phyloP scores from a whole-genome alignment of 2,888 invertebrate genomes.

The Melipona beecheii region DNA sequence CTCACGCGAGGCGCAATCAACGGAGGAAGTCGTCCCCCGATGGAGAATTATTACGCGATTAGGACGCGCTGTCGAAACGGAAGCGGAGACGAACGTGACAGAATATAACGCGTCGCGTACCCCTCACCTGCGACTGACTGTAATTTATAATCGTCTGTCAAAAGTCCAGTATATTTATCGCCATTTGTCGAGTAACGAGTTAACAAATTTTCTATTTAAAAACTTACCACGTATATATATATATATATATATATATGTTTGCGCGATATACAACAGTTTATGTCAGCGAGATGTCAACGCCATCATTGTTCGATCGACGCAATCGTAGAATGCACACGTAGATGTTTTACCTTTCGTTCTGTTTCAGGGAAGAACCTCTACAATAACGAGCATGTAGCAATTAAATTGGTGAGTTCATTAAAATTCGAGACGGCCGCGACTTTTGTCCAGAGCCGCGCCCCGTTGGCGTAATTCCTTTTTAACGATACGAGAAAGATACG shows the following conservation, averaged over 20 bases:
- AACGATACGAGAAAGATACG: neutral
- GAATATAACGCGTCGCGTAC: neutral
- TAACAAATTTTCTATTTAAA: constrained; percentile 18
- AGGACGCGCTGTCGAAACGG: constrained; percentile 8
- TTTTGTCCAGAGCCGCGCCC: neutral
- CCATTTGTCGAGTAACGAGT: neutral
- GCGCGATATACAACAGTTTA: neutral
- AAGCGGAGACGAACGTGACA: constrained; percentile 1
- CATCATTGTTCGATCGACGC: neutral
- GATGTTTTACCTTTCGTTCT: constrained; percentile 77
- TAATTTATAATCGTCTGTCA: neutral
- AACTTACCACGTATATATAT: constrained; percentile 14
- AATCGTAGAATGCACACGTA: constrained; percentile 2
- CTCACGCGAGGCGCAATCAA: constrained; percentile 54
- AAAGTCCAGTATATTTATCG: neutral
- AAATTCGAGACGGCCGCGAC: neutral
- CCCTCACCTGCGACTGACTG: neutral
- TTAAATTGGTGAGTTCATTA: constrained; percentile 92
- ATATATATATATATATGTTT: neutral
- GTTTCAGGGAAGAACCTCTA: constrained; percentile 99
- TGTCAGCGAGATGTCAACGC: neutral
- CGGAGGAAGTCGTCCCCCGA: constrained; percentile 31
- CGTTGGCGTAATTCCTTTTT: neutral
- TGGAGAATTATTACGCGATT: constrained; percentile 50
- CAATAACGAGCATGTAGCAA: constrained; percentile 99